Evolutionary conservation across 2,797 vertebrate genomes (phyloP).

Genomic region (Sebastolobus alascanus): DNA sequence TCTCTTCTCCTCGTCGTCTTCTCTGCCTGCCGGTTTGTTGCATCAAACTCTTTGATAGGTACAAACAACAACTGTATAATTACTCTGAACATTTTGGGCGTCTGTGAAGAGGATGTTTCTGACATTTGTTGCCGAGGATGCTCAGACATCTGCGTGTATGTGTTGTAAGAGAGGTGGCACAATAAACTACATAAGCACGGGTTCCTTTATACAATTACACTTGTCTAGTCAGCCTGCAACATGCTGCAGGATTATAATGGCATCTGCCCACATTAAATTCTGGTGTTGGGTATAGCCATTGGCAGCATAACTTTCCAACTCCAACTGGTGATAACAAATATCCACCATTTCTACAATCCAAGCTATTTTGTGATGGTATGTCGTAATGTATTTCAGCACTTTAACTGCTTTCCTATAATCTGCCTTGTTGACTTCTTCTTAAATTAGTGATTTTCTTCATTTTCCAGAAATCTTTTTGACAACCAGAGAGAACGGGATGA

Average conservation of each 20-base stretch:
- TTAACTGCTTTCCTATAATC: not conserved
- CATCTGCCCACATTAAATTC: not conserved
- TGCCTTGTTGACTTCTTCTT: constrained; percentile 6
- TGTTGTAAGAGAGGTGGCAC: not conserved
- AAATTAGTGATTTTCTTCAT: not conserved
- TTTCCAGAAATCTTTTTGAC: constrained; percentile 11
- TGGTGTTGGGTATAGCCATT: not conserved
- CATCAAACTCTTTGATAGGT: constrained; percentile 59
- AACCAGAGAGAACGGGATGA: not conserved
- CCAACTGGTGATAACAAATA: not conserved
- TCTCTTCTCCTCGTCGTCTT: constrained; percentile 38
- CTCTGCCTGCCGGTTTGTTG: constrained; percentile 51
- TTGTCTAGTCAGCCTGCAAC: constrained; percentile 24
- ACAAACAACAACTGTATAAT: constrained; percentile 64
- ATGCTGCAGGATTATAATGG: constrained; percentile 20
- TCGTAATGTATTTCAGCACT: constrained; percentile 21
- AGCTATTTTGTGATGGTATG: constrained; percentile 8
- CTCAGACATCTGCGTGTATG: constrained; percentile 12
- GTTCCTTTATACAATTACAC: constrained; percentile 22
- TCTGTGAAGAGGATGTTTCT: constrained; percentile 33
- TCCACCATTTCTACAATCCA: not conserved
- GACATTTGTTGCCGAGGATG: constrained; percentile 32
- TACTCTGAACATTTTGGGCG: constrained; percentile 44
- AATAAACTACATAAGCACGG: constrained; percentile 8
- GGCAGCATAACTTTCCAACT: constrained; percentile 2